Conservation (phyloP, 2,797 vertebrate species). For the Coregonus suidteri region DNA sequence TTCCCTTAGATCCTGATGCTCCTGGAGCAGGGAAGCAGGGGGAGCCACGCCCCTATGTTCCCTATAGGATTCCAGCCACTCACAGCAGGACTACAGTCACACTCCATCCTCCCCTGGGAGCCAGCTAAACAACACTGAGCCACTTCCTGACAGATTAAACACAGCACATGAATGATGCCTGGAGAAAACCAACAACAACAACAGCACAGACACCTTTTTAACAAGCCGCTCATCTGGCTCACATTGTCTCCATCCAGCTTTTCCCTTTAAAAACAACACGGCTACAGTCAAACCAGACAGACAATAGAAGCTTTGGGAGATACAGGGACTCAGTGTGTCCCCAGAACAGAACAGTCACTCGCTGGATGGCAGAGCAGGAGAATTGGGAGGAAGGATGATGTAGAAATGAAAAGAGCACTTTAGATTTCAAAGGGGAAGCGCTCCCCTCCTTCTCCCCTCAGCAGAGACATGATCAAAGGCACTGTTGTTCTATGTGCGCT, state of each 20-base stretch:
- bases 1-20: neutral
- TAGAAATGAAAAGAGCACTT: neutral
- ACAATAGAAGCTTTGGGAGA: neutral
- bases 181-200: neutral
- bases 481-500: neutral
- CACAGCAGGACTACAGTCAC: neutral
- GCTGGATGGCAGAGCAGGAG: no score
- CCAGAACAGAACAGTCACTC: neutral
- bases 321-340: neutral
- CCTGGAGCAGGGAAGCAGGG: neutral
- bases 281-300: neutral
- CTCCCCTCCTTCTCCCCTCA: neutral
- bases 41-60: neutral
- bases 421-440: constrained; percentile 13
- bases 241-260: neutral
- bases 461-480: constrained; percentile 10
- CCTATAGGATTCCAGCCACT: neutral
- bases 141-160: constrained; percentile 3
- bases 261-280: neutral
- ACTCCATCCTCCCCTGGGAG: neutral
- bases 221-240: neutral
- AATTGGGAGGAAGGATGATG: neutral
- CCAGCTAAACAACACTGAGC: constrained; percentile 7
- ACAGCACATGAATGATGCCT: constrained; percentile 10
- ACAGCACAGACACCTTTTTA: neutral